A percentile compares a stretch with the other conserved stretches of the same genome.
Conservation (phyloP, 2,888 invertebrate genomes). For the Folsomia candida region DNA sequence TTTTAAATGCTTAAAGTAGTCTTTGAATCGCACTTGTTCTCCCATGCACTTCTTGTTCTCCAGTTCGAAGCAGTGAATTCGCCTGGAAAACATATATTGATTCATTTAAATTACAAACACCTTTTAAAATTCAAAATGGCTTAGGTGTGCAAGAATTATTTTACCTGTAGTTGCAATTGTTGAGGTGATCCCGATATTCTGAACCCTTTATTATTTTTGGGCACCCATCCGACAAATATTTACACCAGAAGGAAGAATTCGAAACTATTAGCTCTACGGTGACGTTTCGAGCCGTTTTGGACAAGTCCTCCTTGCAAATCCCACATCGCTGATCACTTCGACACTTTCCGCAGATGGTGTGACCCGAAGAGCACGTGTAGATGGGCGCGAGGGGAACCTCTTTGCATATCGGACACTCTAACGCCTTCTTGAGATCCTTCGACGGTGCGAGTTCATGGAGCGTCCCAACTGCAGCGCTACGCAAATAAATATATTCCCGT, state of each 20-base stretch:
- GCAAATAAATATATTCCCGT: no score
- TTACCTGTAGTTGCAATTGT: slow-evolving; percentile 40
- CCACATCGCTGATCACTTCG: slow-evolving; percentile 33
- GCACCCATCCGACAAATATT: slow-evolving; percentile 42
- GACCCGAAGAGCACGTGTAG: slow-evolving; percentile 43
- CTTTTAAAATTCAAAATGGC: no score
- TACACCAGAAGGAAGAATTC: slow-evolving; percentile 45
- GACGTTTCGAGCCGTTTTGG: slow-evolving; percentile 30
- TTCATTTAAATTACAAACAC: no score
- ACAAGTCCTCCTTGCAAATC: slow-evolving; percentile 43
- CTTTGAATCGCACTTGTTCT: slow-evolving; percentile 34
- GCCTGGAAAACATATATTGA: slow-evolving; percentile 15
- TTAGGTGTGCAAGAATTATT: not conserved
- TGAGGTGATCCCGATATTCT: slow-evolving; percentile 38
- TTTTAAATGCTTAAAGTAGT: slow-evolving; percentile 42
- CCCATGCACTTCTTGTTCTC: slow-evolving; percentile 37
- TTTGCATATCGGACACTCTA: slow-evolving; percentile 46
- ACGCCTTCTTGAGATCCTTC: slow-evolving; percentile 40
- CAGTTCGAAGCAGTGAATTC: slow-evolving; percentile 36
- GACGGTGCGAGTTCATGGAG: slow-evolving; percentile 38
- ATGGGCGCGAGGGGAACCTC: slow-evolving; percentile 48
- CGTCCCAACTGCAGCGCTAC: slow-evolving; percentile 35
- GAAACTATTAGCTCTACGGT: slow-evolving; percentile 44
- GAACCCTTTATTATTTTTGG: slow-evolving; percentile 37
- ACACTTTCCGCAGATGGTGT: slow-evolving; percentile 44